Base-by-base conservation (phyloP, 2,888 invertebrate species). In the Eudemis profundana region DNA sequence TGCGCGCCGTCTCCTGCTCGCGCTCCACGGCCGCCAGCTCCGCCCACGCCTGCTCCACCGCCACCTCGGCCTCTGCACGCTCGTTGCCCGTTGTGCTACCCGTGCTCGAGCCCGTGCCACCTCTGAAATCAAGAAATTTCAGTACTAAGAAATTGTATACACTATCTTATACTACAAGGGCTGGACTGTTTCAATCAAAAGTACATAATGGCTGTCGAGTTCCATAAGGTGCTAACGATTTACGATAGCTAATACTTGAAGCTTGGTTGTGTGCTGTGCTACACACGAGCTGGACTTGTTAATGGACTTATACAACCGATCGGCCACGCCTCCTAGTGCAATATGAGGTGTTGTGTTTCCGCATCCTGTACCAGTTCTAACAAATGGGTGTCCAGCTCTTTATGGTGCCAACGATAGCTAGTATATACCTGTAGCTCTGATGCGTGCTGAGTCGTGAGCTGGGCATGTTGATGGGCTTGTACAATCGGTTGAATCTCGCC, bases 21-120 rank as follows among this genome's bases (percentile, higher is more conserved):
- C 96, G 94, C 84, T 97, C 96, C 59, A 98, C 96, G 66, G 96
- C 96, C 7, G 96, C 95, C 27, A 97, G 88, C 82, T 97, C 97
- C 0, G 95, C 94, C 96, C 96, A 97, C 46, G 97, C 97, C 78
- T 96, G 96, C 75, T 96, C 96, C 47, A 96, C 94, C 0, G 95
- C 94, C 42, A 94, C 90, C 72, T 95, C 95, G 0, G 94, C 94
- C 73, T 94, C 94, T 0, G 90, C 90, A 10, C 92, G 86, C 77
- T 92, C 91, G 54, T 78, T 81, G 68, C 83, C 79, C 3, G 12
- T 42, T 3, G 21, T 47, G 19, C 77, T 74, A 0, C 75, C 69
- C 27, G 70, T 69, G 53, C 72, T 69, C 2, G 71, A 68, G 1
- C 79, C 83, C 1, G 85, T 76, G 40, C 75, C 75, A 12, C 80